Percentiles rank a stretch among this genome's conserved stretches.
Evolutionary conservation across 1,140 invertebrate genomes (phyloP).

Genomic region (Cydia pomonella): DNA sequence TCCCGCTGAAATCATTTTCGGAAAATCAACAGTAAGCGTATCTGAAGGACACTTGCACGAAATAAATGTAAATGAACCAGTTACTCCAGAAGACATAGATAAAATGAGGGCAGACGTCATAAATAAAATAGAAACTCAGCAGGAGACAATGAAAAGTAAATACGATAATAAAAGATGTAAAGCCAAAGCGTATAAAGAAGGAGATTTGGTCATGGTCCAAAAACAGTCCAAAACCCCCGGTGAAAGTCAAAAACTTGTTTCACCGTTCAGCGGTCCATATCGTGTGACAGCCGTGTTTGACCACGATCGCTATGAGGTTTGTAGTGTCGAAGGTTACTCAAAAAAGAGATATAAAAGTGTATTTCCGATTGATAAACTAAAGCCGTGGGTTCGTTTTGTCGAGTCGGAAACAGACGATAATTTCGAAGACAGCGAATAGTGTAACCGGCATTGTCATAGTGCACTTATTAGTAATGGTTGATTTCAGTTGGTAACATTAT

Average conservation of each 20-base stretch:
- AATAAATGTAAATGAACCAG: neutral
- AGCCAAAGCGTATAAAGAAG: slow-evolving; percentile 23
- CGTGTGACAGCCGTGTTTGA: slow-evolving; percentile 16
- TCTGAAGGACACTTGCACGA: slow-evolving; percentile 18
- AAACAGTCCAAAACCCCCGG: slow-evolving; percentile 12
- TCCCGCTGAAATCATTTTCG: slow-evolving; percentile 13
- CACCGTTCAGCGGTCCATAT: slow-evolving; percentile 27
- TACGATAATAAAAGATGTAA: slow-evolving; percentile 19
- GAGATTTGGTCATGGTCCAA: slow-evolving; percentile 31
- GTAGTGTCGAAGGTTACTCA: slow-evolving; percentile 24
- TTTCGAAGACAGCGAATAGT: slow-evolving; percentile 33
- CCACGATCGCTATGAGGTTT: slow-evolving; percentile 31
- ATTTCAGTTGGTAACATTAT: neutral
- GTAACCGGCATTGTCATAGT: neutral
- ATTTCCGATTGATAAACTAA: slow-evolving; percentile 30
- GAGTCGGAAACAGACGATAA: slow-evolving; percentile 24
- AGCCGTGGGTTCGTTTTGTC: slow-evolving; percentile 32
- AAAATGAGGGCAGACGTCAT: neutral
- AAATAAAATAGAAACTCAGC: neutral
- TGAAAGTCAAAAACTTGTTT: slow-evolving; percentile 28
- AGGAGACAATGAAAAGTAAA: slow-evolving; percentile 27
- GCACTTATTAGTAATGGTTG: neutral
- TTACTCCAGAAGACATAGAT: neutral
- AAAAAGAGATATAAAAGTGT: slow-evolving; percentile 33
- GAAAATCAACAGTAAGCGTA: neutral